phyloP scores from a whole-genome alignment of 2,113 vertebrate species.

The Sebastes schlegelii region DNA sequence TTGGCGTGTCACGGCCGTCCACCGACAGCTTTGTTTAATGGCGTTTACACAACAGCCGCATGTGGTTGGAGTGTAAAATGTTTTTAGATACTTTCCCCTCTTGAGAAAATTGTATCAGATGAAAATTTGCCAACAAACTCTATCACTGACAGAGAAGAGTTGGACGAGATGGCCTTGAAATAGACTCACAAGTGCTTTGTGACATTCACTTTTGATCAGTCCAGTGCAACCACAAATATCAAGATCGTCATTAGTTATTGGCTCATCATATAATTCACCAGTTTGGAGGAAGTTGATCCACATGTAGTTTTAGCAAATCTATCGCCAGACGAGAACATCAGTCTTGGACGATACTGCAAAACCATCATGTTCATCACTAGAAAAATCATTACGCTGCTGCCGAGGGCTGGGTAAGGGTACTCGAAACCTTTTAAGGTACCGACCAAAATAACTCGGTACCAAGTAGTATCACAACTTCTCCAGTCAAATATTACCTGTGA shows the following conservation, averaged over 20 bases:
- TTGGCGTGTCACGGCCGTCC: background rate
- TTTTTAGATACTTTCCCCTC: background rate
- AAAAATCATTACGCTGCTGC: background rate
- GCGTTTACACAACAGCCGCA: background rate
- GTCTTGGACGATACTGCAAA: background rate
- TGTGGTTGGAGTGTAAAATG: background rate
- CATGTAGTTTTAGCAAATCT: background rate
- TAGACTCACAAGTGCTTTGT: background rate
- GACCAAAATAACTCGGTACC: too few relatives aligned
- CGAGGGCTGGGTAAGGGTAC: too few relatives aligned
- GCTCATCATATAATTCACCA: background rate
- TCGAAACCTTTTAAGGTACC: too few relatives aligned
- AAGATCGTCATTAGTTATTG: background rate
- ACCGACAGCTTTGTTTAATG: conserved; percentile 11
- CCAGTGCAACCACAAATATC: background rate
- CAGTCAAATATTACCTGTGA: too few relatives aligned
- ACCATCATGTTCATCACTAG: background rate
- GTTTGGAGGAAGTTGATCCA: background rate
- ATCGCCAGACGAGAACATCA: background rate
- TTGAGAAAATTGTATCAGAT: background rate
- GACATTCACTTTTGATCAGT: background rate
- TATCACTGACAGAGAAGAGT: background rate
- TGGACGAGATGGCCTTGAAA: background rate
- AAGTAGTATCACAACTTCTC: too few relatives aligned
- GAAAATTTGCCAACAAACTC: background rate